Evolutionary conservation across 2,888 invertebrate genomes (phyloP), one percentile per base, ranked within the genome.

Genomic region (Lissonota sp.): DNA sequence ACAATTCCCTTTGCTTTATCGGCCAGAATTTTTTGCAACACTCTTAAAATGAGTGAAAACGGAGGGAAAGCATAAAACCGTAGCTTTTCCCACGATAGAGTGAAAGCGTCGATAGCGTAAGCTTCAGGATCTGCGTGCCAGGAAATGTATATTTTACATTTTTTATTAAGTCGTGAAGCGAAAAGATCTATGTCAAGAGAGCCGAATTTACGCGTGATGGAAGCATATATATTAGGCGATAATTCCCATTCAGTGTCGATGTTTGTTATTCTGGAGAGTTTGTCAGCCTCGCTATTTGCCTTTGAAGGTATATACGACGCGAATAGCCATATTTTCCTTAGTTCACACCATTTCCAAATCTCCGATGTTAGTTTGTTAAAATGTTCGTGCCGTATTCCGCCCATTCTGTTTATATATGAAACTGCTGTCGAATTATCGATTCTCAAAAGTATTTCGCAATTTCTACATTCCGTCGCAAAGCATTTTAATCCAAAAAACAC

Each of bases 221-320:
- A 7, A 4, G 12, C 4, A n/a, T 44, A 63, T 16, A 80, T 62
- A 3, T 40, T 16, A 2, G 57, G 8, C 58, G 77, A 82, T 39
- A 84, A 44, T 49, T 83, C 80, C 83, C 83, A 86, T 58, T 86
- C 82, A 6, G 84, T 84, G 39, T 86, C 84, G 0, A 74, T 14
- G n/a, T 79, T 66, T 6, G 42, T 63, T 4, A 71, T 40, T 49
- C 88, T 74, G 12, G 87, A 89, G 78, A 88, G 86, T 12, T 39
- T 67, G 53, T 87, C 85, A 40, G 88, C 87, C 6, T 81, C 77
- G 51, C 26, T 63, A 67, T 90, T 91, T 10, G 89, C 86, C 58
- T 83, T 69, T 0, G 89, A 88, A 12, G 86, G 84, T 4, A 91
- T 86, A 58, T 90, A 91, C 1, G 90, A 90, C 0, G 67, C 73